These are phyloP conservation scores for Corythornis cristatus DNA, from an alignment of 2,113 vertebrate species.

Conservation along the genomic window DNA sequence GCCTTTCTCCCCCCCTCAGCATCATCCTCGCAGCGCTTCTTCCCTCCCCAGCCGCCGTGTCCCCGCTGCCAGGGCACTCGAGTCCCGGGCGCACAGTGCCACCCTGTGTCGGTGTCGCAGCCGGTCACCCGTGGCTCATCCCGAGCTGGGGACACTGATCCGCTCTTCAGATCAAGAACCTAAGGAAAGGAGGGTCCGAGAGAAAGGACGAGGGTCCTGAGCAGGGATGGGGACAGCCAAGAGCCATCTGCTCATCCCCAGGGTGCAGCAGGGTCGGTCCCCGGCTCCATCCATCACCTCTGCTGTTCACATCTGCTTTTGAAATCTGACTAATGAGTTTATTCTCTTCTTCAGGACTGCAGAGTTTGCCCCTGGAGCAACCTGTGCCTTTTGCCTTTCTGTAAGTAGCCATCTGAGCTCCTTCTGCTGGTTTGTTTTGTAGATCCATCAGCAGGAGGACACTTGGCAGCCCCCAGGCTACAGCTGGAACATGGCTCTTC, in stretches of 20 bases:
- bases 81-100: background rate
- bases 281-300: accelerated
- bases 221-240: background rate
- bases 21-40: background rate
- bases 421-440: background rate
- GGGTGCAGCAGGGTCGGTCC: background rate
- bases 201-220: background rate
- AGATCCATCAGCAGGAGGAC: too few species aligned
- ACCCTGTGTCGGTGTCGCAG: background rate
- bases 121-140: background rate
- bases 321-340: background rate
- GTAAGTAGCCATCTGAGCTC: background rate
- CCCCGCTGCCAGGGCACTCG: background rate
- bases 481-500: background rate
- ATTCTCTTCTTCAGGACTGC: background rate
- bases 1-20: background rate
- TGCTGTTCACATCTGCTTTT: background rate
- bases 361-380: background rate
- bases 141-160: background rate
- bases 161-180: background rate
- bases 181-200: too few species aligned
- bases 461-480: background rate
- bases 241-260: background rate
- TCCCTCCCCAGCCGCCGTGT: accelerated
- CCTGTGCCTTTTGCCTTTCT: background rate